A percentile compares a stretch with the other conserved stretches of the same genome.
These are phyloP conservation scores for Ectemnius lituratus DNA, from an alignment of 2,888 invertebrate genomes.

Conservation along the genomic window DNA sequence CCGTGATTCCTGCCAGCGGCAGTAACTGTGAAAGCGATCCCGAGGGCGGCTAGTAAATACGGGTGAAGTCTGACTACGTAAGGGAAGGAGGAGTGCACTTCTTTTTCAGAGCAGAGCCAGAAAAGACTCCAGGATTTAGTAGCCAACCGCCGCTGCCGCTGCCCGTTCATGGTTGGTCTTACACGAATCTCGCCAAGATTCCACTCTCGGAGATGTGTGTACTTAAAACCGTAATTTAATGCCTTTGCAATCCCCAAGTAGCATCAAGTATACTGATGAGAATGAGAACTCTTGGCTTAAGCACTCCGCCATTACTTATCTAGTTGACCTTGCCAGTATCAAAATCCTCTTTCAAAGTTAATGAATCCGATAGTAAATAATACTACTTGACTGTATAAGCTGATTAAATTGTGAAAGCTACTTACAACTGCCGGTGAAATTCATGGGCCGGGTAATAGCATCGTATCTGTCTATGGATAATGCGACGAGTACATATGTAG, in stretches of 20 bases:
- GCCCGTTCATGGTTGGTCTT: neutral
- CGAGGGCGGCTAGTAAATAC: constrained; percentile 20
- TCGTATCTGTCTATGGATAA: constrained; percentile 95
- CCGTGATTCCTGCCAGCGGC: neutral
- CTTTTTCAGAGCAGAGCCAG: neutral
- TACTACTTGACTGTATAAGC: no score
- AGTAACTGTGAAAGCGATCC: constrained; percentile 18
- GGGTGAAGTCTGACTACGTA: neutral
- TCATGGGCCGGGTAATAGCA: constrained; percentile 96
- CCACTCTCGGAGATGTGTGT: neutral
- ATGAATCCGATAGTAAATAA: no score
- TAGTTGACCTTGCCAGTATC: no score
- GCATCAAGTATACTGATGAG: constrained; percentile 1
- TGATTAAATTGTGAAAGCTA: constrained; percentile 64
- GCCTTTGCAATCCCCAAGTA: neutral
- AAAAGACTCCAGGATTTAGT: constrained; percentile 4
- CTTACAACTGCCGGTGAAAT: constrained; percentile 96
- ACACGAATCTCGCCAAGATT: constrained; percentile 6
- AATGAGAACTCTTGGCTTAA: neutral
- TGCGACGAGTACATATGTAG: constrained; percentile 94
- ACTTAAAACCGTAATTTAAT: constrained; percentile 7
- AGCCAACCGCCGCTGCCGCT: neutral
- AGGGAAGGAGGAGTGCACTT: neutral
- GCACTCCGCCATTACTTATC: no score
- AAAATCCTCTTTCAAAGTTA: no score